These are phyloP conservation scores for Myotis yumanensis DNA, from an alignment of 2,113 vertebrate genomes.

Conservation along the genomic window DNA sequence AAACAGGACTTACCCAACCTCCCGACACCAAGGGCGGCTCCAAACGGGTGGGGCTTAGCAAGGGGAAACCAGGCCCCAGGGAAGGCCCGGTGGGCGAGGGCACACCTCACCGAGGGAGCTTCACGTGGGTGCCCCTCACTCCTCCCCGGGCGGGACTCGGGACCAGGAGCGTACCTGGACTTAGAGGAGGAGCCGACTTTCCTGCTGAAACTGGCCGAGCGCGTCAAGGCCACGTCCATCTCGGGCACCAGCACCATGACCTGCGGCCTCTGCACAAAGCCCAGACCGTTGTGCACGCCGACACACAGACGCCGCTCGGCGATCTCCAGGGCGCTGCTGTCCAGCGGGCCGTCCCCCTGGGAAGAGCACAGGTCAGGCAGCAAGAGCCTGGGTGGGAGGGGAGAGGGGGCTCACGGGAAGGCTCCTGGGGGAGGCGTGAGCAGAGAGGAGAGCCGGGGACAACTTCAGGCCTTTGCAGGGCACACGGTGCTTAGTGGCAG, in stretches of 20 bases:
- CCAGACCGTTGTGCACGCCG: constrained; percentile 92
- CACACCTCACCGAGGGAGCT: rapidly evolving
- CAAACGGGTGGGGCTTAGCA: rapidly evolving
- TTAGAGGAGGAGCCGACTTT: constrained; percentile 63
- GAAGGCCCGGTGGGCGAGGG: neutral
- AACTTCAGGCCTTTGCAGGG: neutral
- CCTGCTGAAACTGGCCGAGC: constrained; percentile 75
- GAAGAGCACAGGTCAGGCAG: neutral
- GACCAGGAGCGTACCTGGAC: constrained; percentile 80
- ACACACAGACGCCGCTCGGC: constrained; percentile 93
- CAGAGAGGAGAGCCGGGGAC: too few relatives aligned
- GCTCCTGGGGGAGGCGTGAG: rapidly evolving
- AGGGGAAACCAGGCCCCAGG: rapidly evolving
- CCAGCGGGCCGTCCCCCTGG: constrained; percentile 79
- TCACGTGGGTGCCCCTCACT: neutral
- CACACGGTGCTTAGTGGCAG: rapidly evolving
- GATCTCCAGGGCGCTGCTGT: constrained; percentile 78
- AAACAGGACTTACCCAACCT: neutral
- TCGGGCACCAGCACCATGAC: constrained; percentile 89
- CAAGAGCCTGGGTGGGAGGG: rapidly evolving
- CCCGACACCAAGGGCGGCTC: neutral
- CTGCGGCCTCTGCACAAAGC: constrained; percentile 91
- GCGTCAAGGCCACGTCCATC: constrained; percentile 44
- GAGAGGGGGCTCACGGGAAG: rapidly evolving
- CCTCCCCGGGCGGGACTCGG: rapidly evolving